Conservation (phyloP, 1,140 invertebrate genomes). For the Zaprionus africanus region DNA sequence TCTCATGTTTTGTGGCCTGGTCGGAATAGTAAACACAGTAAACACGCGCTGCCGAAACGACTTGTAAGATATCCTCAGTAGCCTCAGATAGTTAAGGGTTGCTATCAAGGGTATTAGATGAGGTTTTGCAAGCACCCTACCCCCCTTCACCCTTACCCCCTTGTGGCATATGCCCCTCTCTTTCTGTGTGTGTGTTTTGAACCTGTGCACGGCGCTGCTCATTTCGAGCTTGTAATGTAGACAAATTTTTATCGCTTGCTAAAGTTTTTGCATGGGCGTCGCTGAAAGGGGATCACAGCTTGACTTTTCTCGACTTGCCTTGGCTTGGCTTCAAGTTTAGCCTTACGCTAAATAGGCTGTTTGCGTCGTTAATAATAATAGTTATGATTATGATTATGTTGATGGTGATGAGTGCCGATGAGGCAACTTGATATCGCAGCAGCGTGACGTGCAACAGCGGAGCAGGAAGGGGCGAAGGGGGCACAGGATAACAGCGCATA, state of each 20-base stretch:
- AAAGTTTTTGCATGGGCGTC: slow-evolving; percentile 55
- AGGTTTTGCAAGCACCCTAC: background rate
- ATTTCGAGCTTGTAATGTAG: slow-evolving; percentile 59
- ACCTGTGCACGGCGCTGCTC: slow-evolving; percentile 47
- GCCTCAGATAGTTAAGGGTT: slow-evolving; percentile 48
- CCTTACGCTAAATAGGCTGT: slow-evolving; percentile 74
- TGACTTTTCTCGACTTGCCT: background rate
- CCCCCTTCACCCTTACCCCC: background rate
- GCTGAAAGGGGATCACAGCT: slow-evolving; percentile 16
- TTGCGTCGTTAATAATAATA: slow-evolving; percentile 78
- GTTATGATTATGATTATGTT: slow-evolving; percentile 79
- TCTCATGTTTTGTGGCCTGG: slow-evolving; percentile 18
- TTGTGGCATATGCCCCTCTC: slow-evolving; percentile 40
- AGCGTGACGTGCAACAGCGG: slow-evolving; percentile 4
- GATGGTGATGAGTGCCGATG: slow-evolving; percentile 58
- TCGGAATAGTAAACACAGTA: slow-evolving; percentile 37
- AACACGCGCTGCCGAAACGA: slow-evolving; percentile 33
- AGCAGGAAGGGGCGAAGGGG: background rate
- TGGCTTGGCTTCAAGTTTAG: slow-evolving; percentile 32
- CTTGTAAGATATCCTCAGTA: slow-evolving; percentile 40
- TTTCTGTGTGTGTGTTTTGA: background rate
- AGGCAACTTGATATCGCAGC: slow-evolving; percentile 49
- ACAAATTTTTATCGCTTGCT: slow-evolving; percentile 81
- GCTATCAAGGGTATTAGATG: slow-evolving; percentile 11
- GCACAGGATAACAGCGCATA: slow-evolving; percentile 46